These are phyloP conservation scores for Apodemia hepburni DNA, from an alignment of 2,888 invertebrate species.

Conservation along the genomic window DNA sequence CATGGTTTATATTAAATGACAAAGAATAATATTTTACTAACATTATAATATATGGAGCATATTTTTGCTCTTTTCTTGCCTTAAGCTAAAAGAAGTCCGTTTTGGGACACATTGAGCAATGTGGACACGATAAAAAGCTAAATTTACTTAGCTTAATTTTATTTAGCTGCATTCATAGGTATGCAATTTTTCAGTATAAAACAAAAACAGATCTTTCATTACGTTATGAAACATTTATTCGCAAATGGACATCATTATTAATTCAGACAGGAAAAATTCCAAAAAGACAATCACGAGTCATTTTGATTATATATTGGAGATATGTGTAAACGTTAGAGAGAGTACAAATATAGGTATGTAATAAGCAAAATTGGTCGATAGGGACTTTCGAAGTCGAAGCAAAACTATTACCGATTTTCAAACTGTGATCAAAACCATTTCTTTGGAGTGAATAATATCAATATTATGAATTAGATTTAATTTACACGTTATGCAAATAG, in stretches of 20 bases:
- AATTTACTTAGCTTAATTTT: constrained; percentile 34
- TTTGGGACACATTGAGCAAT: constrained; percentile 72
- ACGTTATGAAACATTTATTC: constrained; percentile 18
- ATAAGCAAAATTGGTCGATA: too few relatives aligned
- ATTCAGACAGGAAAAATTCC: constrained; percentile 16
- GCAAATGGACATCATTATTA: constrained; percentile 19
- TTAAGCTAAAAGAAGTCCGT: constrained; percentile 67
- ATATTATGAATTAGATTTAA: too few relatives aligned
- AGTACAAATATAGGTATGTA: too few relatives aligned
- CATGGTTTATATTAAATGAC: constrained; percentile 28
- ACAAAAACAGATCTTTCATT: constrained; percentile 15
- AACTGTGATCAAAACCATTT: too few relatives aligned
- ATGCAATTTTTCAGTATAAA: constrained; percentile 14
- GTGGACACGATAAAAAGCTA: constrained; percentile 63
- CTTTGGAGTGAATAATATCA: too few relatives aligned
- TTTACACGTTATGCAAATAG: too few relatives aligned
- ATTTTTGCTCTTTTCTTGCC: constrained; percentile 52
- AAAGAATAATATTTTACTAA: constrained; percentile 34
- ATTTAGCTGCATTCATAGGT: constrained; percentile 32
- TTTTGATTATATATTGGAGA: neutral
- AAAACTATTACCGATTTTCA: too few relatives aligned
- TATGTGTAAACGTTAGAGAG: too few relatives aligned
- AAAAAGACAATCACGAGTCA: constrained; percentile 4
- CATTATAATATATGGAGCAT: constrained; percentile 12
- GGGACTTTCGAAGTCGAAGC: too few relatives aligned